Evolutionary conservation across 2,888 invertebrate genomes (phyloP), one percentile per base, ranked within the genome.

Genomic region (Chrysotoxum bicinctum): DNA sequence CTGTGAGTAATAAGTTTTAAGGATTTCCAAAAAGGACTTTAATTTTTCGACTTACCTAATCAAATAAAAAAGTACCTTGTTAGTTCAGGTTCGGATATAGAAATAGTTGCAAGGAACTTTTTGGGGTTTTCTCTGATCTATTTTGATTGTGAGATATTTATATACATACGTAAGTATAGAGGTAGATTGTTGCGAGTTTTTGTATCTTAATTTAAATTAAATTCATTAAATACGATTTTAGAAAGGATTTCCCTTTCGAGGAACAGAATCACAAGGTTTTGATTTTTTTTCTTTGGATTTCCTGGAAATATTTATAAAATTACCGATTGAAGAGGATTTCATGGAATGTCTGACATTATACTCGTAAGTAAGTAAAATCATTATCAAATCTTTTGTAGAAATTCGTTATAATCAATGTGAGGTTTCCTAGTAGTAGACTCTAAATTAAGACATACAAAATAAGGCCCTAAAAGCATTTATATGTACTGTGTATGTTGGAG

Each of bases 1-100:
- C n/a, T n/a, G 5, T 26, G 26, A 5, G 26, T 26, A 26, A n/a
- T 26, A 26, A 26, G 26, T 26, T 52, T 73, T 68, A 40, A 16
- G 58, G 14, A 45, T 72, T 70, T 64, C 19, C 16, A 40, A 48
- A 68, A 48, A 60, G 50, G 76, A 60, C 32, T 74, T 75, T 52
- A 52, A 64, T 75, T 84, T 80, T 75, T 83, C 78, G 74, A 74
- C 78, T 78, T 6, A 26, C 26, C 26, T 80, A 79, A 84, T 80
- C 70, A 79, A 74, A 66, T 60, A 26, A 16, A 35, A 32, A 14
- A 37, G 62, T 43, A 70, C 75, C 16, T 14, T 16, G 14, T 60
- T 78, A 79, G 83, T 74, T 79, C 50, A 75, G 30, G 35, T 12
- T 19, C 8, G 66, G 60, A 50, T 83, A 48, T 83, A 48, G 19